phyloP scores from a whole-genome alignment of 2,113 vertebrate genomes.

The Abramis brama region DNA sequence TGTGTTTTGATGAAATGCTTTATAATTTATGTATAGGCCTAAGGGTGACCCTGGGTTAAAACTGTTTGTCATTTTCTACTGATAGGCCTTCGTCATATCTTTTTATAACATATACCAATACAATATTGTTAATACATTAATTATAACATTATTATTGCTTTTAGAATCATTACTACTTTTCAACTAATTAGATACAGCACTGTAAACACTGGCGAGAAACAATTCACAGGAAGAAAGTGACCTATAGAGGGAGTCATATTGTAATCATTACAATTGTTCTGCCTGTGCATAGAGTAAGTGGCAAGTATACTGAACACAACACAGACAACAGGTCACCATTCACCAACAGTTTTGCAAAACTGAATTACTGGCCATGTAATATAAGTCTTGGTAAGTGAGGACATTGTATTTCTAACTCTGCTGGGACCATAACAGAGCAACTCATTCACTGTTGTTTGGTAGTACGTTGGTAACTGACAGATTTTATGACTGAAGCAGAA shows the following conservation, averaged over 20 bases:
- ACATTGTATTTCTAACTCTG: not conserved
- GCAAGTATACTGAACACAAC: not conserved
- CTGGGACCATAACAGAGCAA: not conserved
- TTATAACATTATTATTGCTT: too few relatives aligned
- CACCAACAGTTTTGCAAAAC: not conserved
- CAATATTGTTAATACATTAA: too few relatives aligned
- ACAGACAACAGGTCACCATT: not conserved
- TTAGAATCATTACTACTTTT: too few relatives aligned
- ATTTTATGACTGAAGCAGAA: not conserved
- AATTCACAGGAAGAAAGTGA: not conserved
- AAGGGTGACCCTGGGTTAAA: too few relatives aligned
- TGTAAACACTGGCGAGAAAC: not conserved
- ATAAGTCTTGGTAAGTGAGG: not conserved
- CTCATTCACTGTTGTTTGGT: not conserved
- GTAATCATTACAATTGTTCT: not conserved
- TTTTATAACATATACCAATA: too few relatives aligned
- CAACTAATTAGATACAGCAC: too few relatives aligned
- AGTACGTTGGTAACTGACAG: not conserved
- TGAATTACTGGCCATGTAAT: not conserved
- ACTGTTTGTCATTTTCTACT: too few relatives aligned
- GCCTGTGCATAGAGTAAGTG: not conserved
- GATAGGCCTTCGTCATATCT: too few relatives aligned
- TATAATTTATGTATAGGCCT: not conserved
- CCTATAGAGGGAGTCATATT: not conserved
- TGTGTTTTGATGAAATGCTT: not conserved